Evolutionary conservation across 35 echinoderm and acorn worm species (phyloP).

Genomic region (Amphiura filiformis): DNA sequence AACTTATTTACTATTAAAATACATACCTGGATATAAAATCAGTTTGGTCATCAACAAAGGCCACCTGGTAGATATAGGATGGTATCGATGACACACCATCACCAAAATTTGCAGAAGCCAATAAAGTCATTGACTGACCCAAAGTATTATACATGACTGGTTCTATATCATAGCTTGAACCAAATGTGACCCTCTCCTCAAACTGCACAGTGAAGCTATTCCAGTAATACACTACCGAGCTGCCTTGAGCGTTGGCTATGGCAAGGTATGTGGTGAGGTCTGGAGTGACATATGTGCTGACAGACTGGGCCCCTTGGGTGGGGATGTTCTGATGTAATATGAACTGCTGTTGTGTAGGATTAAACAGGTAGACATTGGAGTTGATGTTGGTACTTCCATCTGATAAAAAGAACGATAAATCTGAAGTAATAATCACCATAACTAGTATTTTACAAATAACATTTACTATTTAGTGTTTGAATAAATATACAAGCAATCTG

Average conservation of each 20-base stretch:
- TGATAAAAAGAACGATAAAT: too few species aligned
- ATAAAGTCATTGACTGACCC: slow-evolving; percentile 11
- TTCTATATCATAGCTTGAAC: slow-evolving; percentile 33
- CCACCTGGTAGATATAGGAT: slow-evolving; percentile 45
- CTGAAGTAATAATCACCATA: neutral
- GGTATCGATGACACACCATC: slow-evolving; percentile 34
- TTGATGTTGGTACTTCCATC: slow-evolving; percentile 50
- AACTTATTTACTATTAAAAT: too few species aligned
- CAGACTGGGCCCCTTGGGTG: slow-evolving; percentile 61
- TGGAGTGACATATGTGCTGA: slow-evolving; percentile 53
- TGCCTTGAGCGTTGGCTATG: slow-evolving; percentile 50
- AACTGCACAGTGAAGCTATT: slow-evolving; percentile 72
- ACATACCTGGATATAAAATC: slow-evolving; percentile 85
- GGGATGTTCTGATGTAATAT: slow-evolving; percentile 64
- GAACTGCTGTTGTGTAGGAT: slow-evolving; percentile 40
- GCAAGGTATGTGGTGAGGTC: slow-evolving; percentile 60
- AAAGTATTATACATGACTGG: neutral
- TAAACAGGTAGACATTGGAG: slow-evolving; percentile 84
- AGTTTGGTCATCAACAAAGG: slow-evolving; percentile 26
- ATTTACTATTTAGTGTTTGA: too few species aligned
- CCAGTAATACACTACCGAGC: slow-evolving; percentile 63
- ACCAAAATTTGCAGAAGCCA: slow-evolving; percentile 60
- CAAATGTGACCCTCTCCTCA: slow-evolving; percentile 9
- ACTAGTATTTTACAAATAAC: too few species aligned
- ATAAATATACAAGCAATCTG: too few species aligned